Conservation (phyloP, 2,797 vertebrate species). For the Triplophysa bombifrons region DNA sequence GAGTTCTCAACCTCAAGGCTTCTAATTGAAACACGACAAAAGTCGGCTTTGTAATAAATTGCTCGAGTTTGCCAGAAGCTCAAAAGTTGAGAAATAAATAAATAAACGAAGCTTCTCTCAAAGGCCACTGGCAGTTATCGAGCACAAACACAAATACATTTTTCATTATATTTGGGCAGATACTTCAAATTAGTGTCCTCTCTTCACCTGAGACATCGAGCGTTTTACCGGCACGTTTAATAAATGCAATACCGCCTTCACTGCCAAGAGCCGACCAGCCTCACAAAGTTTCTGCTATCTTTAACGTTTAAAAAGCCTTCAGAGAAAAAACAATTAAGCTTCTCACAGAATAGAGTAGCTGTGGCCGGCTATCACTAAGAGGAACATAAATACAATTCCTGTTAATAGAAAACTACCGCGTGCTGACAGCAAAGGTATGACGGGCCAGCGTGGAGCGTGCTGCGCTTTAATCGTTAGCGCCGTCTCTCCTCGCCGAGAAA, state of each 20-base stretch:
- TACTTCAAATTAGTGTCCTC: conserved; percentile 16
- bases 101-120: conserved; percentile 4
- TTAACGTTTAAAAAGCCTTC: not conserved
- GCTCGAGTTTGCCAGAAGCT: conserved; percentile 32
- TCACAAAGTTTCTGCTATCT: not conserved
- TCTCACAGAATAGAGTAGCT: not conserved
- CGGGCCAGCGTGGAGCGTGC: not conserved
- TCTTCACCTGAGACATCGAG: not conserved
- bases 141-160: conserved; percentile 29
- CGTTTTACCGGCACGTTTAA: not conserved
- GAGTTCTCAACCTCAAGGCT: conserved; percentile 32
- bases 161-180: conserved; percentile 24
- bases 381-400: not conserved
- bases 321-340: not conserved
- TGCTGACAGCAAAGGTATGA: not conserved
- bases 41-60: conserved; percentile 52
- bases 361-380: not conserved
- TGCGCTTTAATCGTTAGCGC: not conserved
- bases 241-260: not conserved
- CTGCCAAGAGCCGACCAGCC: not conserved
- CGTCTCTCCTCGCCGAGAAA: conserved; percentile 3
- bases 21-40: conserved; percentile 36
- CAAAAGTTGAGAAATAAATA: conserved; percentile 17
- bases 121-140: conserved; percentile 19
- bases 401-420: not conserved